Percentiles rank a stretch among this genome's conserved stretches.
phyloP scores from a whole-genome alignment of 2,888 invertebrate species.

The Pandemis corylana region DNA sequence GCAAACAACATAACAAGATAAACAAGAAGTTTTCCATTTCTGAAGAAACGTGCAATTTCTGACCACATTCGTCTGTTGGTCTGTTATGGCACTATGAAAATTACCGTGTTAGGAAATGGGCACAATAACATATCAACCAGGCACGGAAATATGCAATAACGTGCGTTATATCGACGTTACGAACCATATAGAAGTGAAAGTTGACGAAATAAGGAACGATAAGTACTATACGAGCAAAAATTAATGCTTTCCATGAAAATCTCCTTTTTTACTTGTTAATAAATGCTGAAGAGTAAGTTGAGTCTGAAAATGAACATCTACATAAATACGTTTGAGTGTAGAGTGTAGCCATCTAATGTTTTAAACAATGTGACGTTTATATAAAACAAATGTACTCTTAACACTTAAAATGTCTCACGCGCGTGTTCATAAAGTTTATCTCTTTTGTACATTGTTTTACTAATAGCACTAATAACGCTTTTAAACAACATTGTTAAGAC shows the following conservation, averaged over 20 bases:
- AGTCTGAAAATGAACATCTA: background rate
- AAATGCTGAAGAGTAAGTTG: background rate
- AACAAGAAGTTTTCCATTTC: background rate
- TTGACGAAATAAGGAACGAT: background rate
- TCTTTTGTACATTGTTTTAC: slow-evolving; percentile 67
- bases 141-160: background rate
- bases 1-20: background rate
- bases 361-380: slow-evolving; percentile 26
- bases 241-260: background rate
- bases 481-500: slow-evolving; percentile 60
- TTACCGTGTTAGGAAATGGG: background rate
- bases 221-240: background rate
- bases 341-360: background rate
- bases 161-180: background rate
- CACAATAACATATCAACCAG: slow-evolving; percentile 4
- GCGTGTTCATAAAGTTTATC: slow-evolving; percentile 54
- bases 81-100: slow-evolving; percentile 2
- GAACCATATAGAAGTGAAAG: background rate
- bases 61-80: background rate
- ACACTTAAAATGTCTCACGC: slow-evolving; percentile 56
- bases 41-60: background rate
- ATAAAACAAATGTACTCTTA: slow-evolving; percentile 36
- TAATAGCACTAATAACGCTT: slow-evolving; percentile 67
- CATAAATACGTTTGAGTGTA: background rate
- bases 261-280: too few species aligned